Percentiles rank a stretch among this genome's conserved stretches.
Conservation (phyloP, 1,140 invertebrate genomes). For the Drosophila pandora region DNA sequence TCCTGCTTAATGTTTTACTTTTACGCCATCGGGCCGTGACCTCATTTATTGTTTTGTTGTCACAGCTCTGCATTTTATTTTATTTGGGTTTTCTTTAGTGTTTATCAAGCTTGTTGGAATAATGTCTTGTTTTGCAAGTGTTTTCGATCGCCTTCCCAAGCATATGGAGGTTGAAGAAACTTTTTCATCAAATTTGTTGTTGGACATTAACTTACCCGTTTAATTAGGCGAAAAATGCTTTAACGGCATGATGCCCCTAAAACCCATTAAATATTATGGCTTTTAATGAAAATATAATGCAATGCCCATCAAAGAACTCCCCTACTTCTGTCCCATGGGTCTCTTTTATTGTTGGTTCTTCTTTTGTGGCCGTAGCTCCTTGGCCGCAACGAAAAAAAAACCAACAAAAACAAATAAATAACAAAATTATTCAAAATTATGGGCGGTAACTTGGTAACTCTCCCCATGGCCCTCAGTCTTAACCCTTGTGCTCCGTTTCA, state of each 20-base stretch:
- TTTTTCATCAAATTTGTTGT: background rate
- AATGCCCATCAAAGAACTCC: conserved; percentile 21
- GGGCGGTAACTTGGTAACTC: conserved; percentile 30
- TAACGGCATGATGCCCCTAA: conserved; percentile 25
- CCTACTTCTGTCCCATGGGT: conserved; percentile 19
- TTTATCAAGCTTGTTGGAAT: conserved; percentile 1
- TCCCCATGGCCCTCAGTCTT: conserved; percentile 21
- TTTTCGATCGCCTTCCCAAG: background rate
- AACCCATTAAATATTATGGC: conserved; percentile 61
- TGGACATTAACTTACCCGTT: conserved; percentile 23
- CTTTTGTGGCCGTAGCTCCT: conserved; percentile 48
- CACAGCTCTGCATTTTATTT: conserved; percentile 60
- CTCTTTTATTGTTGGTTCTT: conserved; percentile 59
- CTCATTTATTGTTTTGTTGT: conserved; percentile 43
- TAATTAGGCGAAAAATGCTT: conserved; percentile 56
- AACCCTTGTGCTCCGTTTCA: conserved; percentile 56
- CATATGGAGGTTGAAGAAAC: background rate
- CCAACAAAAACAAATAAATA: conserved; percentile 56
- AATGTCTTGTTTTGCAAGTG: conserved; percentile 1
- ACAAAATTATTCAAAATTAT: conserved; percentile 79
- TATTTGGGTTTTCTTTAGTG: conserved; percentile 16
- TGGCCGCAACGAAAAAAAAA: conserved; percentile 27
- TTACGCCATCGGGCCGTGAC: conserved; percentile 47
- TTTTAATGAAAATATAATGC: conserved; percentile 81
- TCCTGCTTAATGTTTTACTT: conserved; percentile 45